Percentiles rank a stretch among this genome's conserved stretches.
These are phyloP conservation scores for Peromyscus attwateri DNA, from an alignment of 2,797 vertebrate species.

Conservation along the genomic window DNA sequence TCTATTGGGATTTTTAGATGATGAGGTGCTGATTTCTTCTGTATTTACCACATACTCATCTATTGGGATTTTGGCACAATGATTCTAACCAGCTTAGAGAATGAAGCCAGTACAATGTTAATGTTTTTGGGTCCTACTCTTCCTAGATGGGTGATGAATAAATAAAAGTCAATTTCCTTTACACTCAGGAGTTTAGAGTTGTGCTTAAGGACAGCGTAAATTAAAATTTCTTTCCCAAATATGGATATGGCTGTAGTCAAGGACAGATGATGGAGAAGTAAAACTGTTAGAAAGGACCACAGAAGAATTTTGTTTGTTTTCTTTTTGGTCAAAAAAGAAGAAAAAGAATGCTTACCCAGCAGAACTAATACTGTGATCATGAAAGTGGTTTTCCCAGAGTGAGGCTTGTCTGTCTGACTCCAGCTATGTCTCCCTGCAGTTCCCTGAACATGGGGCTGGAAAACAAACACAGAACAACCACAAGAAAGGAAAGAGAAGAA, in stretches of 20 bases:
- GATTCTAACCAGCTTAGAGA: slow-evolving; percentile 52
- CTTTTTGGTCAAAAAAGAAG: background rate
- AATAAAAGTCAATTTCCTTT: slow-evolving; percentile 51
- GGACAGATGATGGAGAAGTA: slow-evolving; percentile 37
- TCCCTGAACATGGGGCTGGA: background rate
- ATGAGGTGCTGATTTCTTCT: slow-evolving; percentile 39
- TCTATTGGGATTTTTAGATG: slow-evolving; percentile 76
- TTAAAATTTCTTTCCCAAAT: slow-evolving; percentile 52
- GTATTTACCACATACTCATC: background rate
- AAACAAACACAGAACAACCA: background rate
- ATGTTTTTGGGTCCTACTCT: slow-evolving; percentile 33
- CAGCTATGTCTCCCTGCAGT: background rate
- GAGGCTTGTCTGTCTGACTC: background rate
- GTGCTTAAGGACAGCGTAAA: background rate
- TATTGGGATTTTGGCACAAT: slow-evolving; percentile 45
- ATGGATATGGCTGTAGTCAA: background rate
- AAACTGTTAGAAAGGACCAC: slow-evolving; percentile 38
- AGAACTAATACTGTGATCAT: background rate
- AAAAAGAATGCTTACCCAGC: background rate
- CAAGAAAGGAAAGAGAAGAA: background rate
- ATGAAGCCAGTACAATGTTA: slow-evolving; percentile 35
- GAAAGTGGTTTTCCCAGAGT: background rate
- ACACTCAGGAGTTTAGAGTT: background rate
- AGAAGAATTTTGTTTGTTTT: slow-evolving; percentile 1
- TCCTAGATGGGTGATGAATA: slow-evolving; percentile 33